Percentiles rank a stretch among this genome's conserved stretches.
phyloP scores from a whole-genome alignment of 2,113 vertebrate genomes.

The Cavia aperea region DNA sequence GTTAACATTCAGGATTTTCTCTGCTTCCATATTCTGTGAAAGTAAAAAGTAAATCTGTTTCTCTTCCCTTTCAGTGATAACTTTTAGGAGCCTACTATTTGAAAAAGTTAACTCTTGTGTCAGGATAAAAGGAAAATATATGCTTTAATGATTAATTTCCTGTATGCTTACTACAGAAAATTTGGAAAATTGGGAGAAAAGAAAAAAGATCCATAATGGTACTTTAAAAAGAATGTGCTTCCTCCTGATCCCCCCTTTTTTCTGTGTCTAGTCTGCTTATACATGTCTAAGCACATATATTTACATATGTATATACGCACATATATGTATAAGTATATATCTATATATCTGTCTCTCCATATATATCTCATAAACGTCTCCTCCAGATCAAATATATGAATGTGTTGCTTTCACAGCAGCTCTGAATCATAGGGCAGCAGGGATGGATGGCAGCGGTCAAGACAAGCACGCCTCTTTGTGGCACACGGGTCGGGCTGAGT shows the following conservation, averaged over 20 bases:
- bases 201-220: not conserved
- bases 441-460: not conserved
- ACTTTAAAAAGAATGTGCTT: not conserved
- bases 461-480: not conserved
- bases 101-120: slow-evolving; percentile 29
- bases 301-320: not conserved
- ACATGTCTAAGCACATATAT: not conserved
- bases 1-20: not conserved
- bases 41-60: slow-evolving; percentile 5
- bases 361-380: not conserved
- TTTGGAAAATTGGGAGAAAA: slow-evolving; percentile 26
- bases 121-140: not conserved
- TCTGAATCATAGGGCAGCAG: not conserved
- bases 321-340: not conserved
- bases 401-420: not conserved
- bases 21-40: not conserved
- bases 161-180: not conserved
- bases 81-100: not conserved
- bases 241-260: not conserved
- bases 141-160: not conserved
- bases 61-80: not conserved
- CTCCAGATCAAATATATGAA: not conserved
- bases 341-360: no score
- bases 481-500: not conserved
- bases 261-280: not conserved